Base-by-base conservation (phyloP, 1,140 invertebrate genomes). In the Scaptomyza hsui region DNA sequence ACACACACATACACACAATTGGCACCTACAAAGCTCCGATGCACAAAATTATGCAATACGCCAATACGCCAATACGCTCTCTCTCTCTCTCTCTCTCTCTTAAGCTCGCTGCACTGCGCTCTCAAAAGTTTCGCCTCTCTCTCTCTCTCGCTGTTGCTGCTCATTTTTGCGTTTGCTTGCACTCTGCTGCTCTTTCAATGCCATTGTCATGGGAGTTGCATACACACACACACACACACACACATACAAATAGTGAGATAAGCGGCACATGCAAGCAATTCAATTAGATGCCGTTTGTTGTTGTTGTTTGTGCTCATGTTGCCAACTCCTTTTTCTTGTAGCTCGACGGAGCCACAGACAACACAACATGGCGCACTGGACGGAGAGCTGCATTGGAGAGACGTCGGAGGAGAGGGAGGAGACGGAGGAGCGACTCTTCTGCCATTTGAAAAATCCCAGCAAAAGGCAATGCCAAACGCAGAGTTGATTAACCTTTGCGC, bases 401-500 rank as follows among this genome's bases (percentile, higher is more conserved):
- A 70, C 68, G 61, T 13, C 19, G 24, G 13, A 16, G 21, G 19
- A 15, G 53, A 57, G 57, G 48, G 39, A 35, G 53, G 16, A 39
- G 48, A 13, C 41, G 61, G 48, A 7, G 6, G 26, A 9, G 7
- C 69, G 65, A 64, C 63, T 68, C 63, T 55, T 59, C 26, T 73
- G 48, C 41, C 61, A 74, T 74, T 71, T 73, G 69, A 49, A 60
- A 67, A 67, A 72, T 51, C 68, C 48, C 59, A 53, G 71, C 57
- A 70, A 56, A 29, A 60, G 45, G 48, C 70, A 56, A 37, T 48
- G 45, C 55, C 70, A 68, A 72, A 72, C 48, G 62, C 72, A 86
- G 85, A 90, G 89, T 90, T 90, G 89, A 90, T 90, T 90, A 90
- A 90, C 89, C 89, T 90, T 90, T 90, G 71, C 74, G 70, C 89